Evolutionary conservation across 64 coral and sea anemone species (phyloP).

Genomic region (Dendrophyllia cribrosa): DNA sequence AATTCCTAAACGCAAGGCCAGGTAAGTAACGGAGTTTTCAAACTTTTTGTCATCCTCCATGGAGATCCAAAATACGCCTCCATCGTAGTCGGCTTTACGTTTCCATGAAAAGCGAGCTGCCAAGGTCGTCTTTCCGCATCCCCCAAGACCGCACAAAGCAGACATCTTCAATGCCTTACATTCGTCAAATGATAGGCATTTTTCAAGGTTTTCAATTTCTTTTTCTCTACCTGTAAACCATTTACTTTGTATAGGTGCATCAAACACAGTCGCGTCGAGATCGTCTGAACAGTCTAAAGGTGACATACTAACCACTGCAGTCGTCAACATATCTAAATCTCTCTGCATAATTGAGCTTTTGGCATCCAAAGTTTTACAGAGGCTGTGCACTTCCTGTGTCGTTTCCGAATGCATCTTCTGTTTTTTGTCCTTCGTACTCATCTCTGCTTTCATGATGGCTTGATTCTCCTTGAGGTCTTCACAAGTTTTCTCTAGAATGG

Average conservation of each 20-base stretch:
- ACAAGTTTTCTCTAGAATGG: too few relatives aligned
- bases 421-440: too few relatives aligned
- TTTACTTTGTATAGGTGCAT: constrained; percentile 31
- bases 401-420: too few relatives aligned
- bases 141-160: constrained; percentile 64
- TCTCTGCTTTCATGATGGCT: too few relatives aligned
- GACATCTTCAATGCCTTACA: background rate
- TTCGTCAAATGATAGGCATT: background rate
- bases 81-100: constrained; percentile 23
- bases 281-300: too few relatives aligned
- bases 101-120: constrained; percentile 43
- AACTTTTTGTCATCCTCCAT: constrained; percentile 39
- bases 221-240: constrained; percentile 53
- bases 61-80: background rate
- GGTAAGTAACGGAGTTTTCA: constrained; percentile 40
- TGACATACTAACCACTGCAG: too few relatives aligned
- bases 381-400: too few relatives aligned
- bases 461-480: too few relatives aligned
- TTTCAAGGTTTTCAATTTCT: constrained; percentile 24
- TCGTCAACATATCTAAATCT: too few relatives aligned
- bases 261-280: constrained; percentile 6
- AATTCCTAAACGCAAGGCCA: constrained; percentile 39
- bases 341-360: too few relatives aligned
- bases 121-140: constrained; percentile 63
- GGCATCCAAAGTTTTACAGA: too few relatives aligned